Percentiles rank a stretch among this genome's conserved stretches.
These are phyloP conservation scores for Rhagium mordax DNA, from an alignment of 2,888 invertebrate species.

Conservation along the genomic window DNA sequence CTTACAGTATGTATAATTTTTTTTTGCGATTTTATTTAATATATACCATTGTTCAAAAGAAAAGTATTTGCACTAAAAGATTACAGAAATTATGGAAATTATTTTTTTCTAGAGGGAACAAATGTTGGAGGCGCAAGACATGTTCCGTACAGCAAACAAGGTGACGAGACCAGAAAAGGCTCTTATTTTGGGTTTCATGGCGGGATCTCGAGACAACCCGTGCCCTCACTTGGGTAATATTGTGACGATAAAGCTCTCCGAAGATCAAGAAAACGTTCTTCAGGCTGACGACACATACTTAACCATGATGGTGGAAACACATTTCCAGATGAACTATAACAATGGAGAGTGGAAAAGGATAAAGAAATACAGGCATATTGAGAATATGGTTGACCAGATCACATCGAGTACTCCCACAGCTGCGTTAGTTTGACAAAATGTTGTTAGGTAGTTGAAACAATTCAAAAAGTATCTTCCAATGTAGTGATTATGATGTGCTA, in stretches of 20 bases:
- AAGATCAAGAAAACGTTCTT: slow-evolving; percentile 89
- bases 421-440: slow-evolving; percentile 56
- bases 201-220: slow-evolving; percentile 97
- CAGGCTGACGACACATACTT: slow-evolving; percentile 88
- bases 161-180: slow-evolving; percentile 98
- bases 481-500: not conserved
- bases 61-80: too few species aligned
- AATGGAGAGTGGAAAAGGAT: slow-evolving; percentile 98
- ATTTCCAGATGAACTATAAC: slow-evolving; percentile 99
- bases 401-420: slow-evolving; percentile 64
- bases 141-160: slow-evolving; percentile 96
- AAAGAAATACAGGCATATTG: slow-evolving; percentile 89
- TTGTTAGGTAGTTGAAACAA: slow-evolving; percentile 33
- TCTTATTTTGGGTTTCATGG: slow-evolving; percentile 98
- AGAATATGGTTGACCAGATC: slow-evolving; percentile 68
- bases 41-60: too few species aligned
- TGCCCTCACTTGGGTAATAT: slow-evolving; percentile 98
- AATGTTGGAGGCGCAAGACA: slow-evolving; percentile 97
- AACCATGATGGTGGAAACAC: slow-evolving; percentile 90
- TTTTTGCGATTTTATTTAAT: not conserved
- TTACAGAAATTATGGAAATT: not conserved
- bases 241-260: slow-evolving; percentile 95
- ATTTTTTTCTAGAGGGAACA: slow-evolving; percentile 85
- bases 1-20: slow-evolving; percentile 74
- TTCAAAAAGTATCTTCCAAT: slow-evolving; percentile 1